Conservation (phyloP, 2,888 invertebrate genomes). For the Rutpela maculata region DNA sequence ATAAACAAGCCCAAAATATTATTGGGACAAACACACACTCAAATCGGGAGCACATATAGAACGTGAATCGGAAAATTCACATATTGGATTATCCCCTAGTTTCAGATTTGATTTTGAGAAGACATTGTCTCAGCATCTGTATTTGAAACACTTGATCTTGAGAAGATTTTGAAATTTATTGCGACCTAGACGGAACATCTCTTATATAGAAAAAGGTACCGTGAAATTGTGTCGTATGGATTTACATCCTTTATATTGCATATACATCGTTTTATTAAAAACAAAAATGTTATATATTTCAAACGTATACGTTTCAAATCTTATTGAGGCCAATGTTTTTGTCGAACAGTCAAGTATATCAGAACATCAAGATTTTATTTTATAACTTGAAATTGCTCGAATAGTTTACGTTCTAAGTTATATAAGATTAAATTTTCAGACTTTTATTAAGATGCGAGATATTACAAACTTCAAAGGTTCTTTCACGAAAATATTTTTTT, state of each 20-base stretch:
- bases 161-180: constrained; percentile 54
- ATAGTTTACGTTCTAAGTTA: constrained; percentile 45
- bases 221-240: constrained; percentile 47
- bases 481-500: too few relatives aligned
- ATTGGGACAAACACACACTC: constrained; percentile 62
- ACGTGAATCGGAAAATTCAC: constrained; percentile 64
- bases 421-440: constrained; percentile 43
- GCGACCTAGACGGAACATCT: constrained; percentile 39
- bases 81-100: constrained; percentile 66
- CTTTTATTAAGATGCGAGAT: background rate
- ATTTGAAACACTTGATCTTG: constrained; percentile 57
- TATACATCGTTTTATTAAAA: constrained; percentile 45
- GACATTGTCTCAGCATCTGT: constrained; percentile 56
- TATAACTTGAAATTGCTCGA: constrained; percentile 47
- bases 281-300: constrained; percentile 41
- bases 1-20: constrained; percentile 67
- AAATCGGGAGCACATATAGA: constrained; percentile 54
- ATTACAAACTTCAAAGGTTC: too few relatives aligned
- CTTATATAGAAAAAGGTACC: constrained; percentile 44
- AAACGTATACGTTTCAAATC: constrained; percentile 12
- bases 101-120: constrained; percentile 54
- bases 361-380: constrained; percentile 32
- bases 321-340: constrained; percentile 33
- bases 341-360: constrained; percentile 23
- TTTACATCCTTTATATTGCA: constrained; percentile 49